Base-by-base conservation (phyloP, 2,113 vertebrate species). In the Alethe castanea region DNA sequence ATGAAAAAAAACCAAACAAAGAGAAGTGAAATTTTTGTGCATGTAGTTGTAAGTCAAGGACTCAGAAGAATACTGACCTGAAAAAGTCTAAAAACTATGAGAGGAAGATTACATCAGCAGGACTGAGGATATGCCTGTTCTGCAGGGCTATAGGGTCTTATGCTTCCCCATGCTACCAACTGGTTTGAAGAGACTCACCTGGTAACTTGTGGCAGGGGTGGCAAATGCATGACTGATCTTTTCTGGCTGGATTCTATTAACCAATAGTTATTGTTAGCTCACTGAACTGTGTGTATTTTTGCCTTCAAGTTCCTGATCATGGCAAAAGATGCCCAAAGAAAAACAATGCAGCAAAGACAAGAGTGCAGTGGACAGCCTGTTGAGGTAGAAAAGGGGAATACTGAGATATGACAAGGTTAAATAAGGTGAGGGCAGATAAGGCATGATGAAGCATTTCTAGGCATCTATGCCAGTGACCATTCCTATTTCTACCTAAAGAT, bases 1-100 rank as follows among this genome's bases (percentile, higher is more conserved):
- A 72, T n/a, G 23, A 82, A 92, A 96, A 88, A 82, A 53, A 60
- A 80, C 35, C 35, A 90, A 85, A 3, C 29, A 81, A 38, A 64
- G 11, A 54, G 22, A 92, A 94, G 8, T 65, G 22, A 79, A 93
- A 53, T 57, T 90, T 11, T 82, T 87, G 8, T 64, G 8, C n/a
- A 57, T 14, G 59, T 57, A 73, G 66, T 56, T 57, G 31, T 85
- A 82, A 76, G 44, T 85, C 61, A 88, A 69, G 66, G 57, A 90
- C 74, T 92, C 42, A 35, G 19, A 33, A 85, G 48, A 91, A 69
- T 72, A 72, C 19, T 53, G 31, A 65, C n/a, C 35, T 56, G 53
- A 56, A 77, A 95, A 86, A 19, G 28, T 73, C 60, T 87, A 70
- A 86, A 52, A 89, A 65, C 19, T 45, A 24, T 69, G 45, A 61